These are phyloP conservation scores for Bombus haemorrhoidalis DNA, from an alignment of 1,140 invertebrate species.

Conservation along the genomic window DNA sequence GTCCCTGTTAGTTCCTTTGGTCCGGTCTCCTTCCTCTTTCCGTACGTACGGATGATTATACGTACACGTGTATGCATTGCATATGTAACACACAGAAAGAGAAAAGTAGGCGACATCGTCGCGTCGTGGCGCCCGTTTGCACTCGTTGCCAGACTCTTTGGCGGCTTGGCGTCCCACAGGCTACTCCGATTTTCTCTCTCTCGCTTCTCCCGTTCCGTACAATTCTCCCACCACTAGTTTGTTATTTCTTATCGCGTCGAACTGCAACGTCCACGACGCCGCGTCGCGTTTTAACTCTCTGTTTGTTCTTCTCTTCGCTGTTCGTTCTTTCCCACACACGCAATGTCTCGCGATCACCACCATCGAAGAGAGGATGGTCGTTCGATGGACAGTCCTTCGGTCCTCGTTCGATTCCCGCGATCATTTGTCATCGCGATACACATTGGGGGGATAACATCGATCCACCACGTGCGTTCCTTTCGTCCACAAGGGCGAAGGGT, in stretches of 20 bases:
- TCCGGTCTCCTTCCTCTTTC: background rate
- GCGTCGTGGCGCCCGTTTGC: conserved; percentile 70
- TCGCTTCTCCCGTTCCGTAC: background rate
- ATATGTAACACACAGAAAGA: conserved; percentile 24
- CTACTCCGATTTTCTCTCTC: conserved; percentile 51
- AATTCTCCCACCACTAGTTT: background rate
- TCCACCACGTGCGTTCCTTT: background rate
- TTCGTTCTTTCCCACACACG: background rate
- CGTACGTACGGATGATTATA: conserved; percentile 18
- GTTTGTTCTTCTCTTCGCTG: background rate
- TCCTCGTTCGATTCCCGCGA: background rate
- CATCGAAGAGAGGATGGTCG: background rate
- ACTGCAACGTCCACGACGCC: background rate
- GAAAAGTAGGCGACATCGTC: conserved; percentile 65
- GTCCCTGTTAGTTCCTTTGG: too few species aligned
- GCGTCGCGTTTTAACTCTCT: background rate
- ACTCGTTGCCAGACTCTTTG: conserved; percentile 77
- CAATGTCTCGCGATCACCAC: background rate
- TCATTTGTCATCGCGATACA: conserved; percentile 4
- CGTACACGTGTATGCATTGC: conserved; percentile 24
- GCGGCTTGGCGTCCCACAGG: conserved; percentile 74
- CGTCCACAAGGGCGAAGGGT: background rate
- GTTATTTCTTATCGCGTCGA: conserved; percentile 13
- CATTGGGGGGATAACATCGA: background rate
- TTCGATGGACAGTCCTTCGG: background rate